These are phyloP conservation scores for Drosophila bifasciata DNA, from an alignment of 1,140 invertebrate species.

Conservation along the genomic window DNA sequence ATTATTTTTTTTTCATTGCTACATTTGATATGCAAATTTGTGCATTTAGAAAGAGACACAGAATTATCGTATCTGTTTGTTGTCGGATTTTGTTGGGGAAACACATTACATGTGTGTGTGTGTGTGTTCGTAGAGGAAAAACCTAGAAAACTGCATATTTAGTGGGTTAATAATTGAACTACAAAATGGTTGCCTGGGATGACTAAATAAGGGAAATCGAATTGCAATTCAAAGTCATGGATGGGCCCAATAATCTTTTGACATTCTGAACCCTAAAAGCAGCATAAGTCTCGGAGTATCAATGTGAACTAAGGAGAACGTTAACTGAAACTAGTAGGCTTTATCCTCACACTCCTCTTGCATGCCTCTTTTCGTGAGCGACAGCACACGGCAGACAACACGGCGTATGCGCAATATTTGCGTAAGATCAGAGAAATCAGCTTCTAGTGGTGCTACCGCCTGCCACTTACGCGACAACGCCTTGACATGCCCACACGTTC, in stretches of 20 bases:
- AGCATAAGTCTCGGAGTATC: too few relatives aligned
- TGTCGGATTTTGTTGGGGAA: slow-evolving; percentile 25
- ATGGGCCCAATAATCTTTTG: too few relatives aligned
- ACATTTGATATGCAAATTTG: slow-evolving; percentile 79
- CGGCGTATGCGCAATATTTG: slow-evolving; percentile 74
- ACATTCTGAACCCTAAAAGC: too few relatives aligned
- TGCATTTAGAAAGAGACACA: slow-evolving; percentile 54
- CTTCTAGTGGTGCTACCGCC: slow-evolving; percentile 2
- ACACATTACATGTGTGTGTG: slow-evolving; percentile 19
- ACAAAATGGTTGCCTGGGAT: too few relatives aligned
- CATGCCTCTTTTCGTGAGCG: slow-evolving; percentile 8
- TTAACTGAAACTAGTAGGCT: background rate
- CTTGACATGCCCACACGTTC: slow-evolving; percentile 80
- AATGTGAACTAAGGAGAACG: too few relatives aligned
- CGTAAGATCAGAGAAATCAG: slow-evolving; percentile 33
- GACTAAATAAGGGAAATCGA: too few relatives aligned
- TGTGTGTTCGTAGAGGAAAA: slow-evolving; percentile 4
- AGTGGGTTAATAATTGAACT: slow-evolving; percentile 38
- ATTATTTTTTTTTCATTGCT: slow-evolving; percentile 33
- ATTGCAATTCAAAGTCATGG: too few relatives aligned
- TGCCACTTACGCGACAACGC: slow-evolving; percentile 72
- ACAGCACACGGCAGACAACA: slow-evolving; percentile 30
- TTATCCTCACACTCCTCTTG: background rate
- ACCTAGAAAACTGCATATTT: slow-evolving; percentile 38
- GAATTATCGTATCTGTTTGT: slow-evolving; percentile 49